phyloP scores from a whole-genome alignment of 2,113 vertebrate genomes.

The Sorex fumeus region DNA sequence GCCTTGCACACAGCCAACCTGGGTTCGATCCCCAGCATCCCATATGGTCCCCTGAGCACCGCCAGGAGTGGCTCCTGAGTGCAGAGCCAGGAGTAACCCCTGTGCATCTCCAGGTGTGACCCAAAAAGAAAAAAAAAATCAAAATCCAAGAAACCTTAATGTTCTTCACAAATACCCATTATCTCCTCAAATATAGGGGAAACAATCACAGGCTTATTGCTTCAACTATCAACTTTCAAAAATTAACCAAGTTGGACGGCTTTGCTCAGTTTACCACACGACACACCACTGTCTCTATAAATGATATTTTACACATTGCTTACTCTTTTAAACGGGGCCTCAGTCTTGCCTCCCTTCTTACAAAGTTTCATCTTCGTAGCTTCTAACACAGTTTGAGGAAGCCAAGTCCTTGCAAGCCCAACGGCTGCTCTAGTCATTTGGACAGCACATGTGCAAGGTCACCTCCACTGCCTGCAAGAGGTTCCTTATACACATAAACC shows the following conservation, averaged over 20 bases:
- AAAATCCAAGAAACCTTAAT: neutral
- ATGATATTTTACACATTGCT: neutral
- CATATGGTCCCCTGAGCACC: no score
- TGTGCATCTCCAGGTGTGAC: no score
- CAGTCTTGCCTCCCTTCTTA: neutral
- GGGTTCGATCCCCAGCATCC: no score
- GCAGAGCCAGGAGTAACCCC: no score
- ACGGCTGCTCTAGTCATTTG: neutral
- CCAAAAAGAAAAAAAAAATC: no score
- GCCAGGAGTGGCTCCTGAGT: no score
- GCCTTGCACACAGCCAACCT: no score
- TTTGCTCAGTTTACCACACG: no score
- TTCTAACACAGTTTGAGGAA: neutral
- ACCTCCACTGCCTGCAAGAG: neutral
- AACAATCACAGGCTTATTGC: neutral
- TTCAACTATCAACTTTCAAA: slow-evolving; percentile 11
- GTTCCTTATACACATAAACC: neutral
- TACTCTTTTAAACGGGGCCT: neutral
- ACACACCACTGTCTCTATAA: neutral
- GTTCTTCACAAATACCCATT: slow-evolving; percentile 9
- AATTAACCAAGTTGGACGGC: neutral
- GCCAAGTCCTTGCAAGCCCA: neutral
- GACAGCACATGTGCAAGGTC: fast-evolving
- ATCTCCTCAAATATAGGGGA: neutral
- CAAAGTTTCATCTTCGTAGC: neutral